These are phyloP conservation scores for Danionella cerebrum DNA, from an alignment of 2,113 vertebrate species.

Conservation along the genomic window DNA sequence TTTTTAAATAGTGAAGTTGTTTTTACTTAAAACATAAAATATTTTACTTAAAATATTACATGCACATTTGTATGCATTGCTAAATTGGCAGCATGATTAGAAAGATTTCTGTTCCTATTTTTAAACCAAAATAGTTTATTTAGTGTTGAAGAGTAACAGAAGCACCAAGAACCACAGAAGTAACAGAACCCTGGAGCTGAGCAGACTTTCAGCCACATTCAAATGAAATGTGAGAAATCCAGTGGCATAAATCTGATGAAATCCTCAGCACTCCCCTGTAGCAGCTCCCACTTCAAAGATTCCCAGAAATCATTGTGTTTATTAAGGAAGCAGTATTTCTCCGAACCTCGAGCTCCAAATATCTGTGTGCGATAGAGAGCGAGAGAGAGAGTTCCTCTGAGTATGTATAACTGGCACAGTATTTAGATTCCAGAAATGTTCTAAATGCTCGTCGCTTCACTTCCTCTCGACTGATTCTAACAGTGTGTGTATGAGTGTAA, in stretches of 20 bases:
- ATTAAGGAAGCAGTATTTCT: constrained; percentile 12
- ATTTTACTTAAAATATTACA: too few species aligned
- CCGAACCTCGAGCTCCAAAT: constrained; percentile 8
- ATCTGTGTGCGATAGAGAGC: not conserved
- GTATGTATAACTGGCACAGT: constrained; percentile 19
- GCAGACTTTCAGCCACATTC: not conserved
- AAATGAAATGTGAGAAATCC: not conserved
- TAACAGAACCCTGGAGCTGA: too few species aligned
- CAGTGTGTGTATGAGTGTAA: not conserved
- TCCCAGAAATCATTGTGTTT: constrained; percentile 14
- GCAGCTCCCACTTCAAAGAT: not conserved
- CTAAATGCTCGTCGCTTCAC: constrained; percentile 1
- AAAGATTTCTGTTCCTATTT: too few species aligned
- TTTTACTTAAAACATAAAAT: too few species aligned
- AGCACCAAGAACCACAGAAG: too few species aligned
- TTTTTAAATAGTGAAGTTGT: too few species aligned
- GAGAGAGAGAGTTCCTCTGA: not conserved
- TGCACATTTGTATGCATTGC: too few species aligned
- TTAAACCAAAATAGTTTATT: too few species aligned
- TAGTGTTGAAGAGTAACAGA: too few species aligned
- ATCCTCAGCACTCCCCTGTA: not conserved
- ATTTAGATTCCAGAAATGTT: constrained; percentile 31
- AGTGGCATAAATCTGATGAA: not conserved
- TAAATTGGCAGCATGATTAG: too few species aligned
- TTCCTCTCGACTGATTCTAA: constrained; percentile 14